Percentiles rank a stretch among this genome's conserved stretches.
These are phyloP conservation scores for Zhuqinia jingwanae DNA, from an alignment of 2,888 invertebrate genomes.

Conservation along the genomic window DNA sequence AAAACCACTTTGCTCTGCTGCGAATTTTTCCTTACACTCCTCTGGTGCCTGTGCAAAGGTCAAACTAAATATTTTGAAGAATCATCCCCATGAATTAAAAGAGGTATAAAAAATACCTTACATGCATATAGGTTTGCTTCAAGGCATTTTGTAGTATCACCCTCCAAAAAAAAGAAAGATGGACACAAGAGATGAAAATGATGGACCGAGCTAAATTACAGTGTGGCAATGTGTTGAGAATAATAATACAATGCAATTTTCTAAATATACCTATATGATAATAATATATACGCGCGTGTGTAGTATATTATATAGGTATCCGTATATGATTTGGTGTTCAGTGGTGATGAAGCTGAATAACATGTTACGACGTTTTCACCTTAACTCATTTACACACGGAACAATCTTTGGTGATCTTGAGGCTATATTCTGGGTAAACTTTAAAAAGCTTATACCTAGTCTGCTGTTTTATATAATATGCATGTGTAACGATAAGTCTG, in stretches of 20 bases:
- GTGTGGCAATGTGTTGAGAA: conserved; percentile 48
- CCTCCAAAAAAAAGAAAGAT: conserved; percentile 27
- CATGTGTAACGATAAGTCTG: not conserved
- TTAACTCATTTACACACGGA: conserved; percentile 5
- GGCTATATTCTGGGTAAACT: not conserved
- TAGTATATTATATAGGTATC: too few species aligned
- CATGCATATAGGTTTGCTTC: conserved; percentile 26
- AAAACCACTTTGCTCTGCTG: conserved; percentile 16
- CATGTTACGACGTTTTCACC: conserved; percentile 13
- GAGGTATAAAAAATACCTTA: too few species aligned
- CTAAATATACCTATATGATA: conserved; percentile 3
- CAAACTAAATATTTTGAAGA: conserved; percentile 64
- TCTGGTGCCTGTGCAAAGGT: conserved; percentile 16
- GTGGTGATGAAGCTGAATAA: not conserved
- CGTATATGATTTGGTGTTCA: too few species aligned
- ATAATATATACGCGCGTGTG: too few species aligned
- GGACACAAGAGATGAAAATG: conserved; percentile 40
- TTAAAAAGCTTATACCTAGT: too few species aligned
- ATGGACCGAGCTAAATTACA: conserved; percentile 60
- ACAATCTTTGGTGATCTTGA: not conserved
- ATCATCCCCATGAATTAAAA: conserved; percentile 47
- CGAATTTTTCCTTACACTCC: conserved; percentile 33
- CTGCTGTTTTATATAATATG: not conserved
- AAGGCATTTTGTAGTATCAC: conserved; percentile 49
- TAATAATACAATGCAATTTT: conserved; percentile 48